A percentile compares a stretch with the other conserved stretches of the same genome.
Conservation (phyloP, 2,797 vertebrate species). For the Tragopan temminckii region DNA sequence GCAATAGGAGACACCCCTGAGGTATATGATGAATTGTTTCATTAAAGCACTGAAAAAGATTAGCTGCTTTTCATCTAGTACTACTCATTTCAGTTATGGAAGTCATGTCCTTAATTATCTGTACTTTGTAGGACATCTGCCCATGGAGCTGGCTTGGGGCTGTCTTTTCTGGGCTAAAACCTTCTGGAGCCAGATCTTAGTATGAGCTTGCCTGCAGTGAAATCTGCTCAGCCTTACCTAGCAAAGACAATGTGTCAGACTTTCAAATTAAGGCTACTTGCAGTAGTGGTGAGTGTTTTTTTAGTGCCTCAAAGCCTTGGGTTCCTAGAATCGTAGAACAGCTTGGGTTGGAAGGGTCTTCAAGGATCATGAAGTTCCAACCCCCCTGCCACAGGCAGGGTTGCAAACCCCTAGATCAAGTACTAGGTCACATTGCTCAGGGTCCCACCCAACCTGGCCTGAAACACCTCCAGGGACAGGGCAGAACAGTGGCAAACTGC, state of each 20-base stretch:
- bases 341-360: too few relatives aligned
- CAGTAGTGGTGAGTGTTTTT: neutral
- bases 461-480: too few relatives aligned
- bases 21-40: neutral
- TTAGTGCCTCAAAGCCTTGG: neutral
- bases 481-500: too few relatives aligned
- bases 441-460: too few relatives aligned
- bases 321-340: too few relatives aligned
- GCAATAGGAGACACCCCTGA: neutral
- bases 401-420: too few relatives aligned
- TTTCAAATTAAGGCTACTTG: neutral
- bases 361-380: too few relatives aligned
- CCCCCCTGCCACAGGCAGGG: too few relatives aligned
- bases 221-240: neutral
- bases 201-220: neutral
- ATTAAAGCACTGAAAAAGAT: neutral
- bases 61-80: neutral
- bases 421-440: too few relatives aligned
- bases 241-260: neutral
- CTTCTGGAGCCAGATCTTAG: neutral
- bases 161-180: neutral
- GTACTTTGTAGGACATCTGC: neutral
- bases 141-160: rapidly evolving
- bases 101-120: neutral
- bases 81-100: neutral